Percentiles rank a stretch among this genome's conserved stretches.
These are phyloP conservation scores for Cydia amplana DNA, from an alignment of 1,140 invertebrate species.

Conservation along the genomic window DNA sequence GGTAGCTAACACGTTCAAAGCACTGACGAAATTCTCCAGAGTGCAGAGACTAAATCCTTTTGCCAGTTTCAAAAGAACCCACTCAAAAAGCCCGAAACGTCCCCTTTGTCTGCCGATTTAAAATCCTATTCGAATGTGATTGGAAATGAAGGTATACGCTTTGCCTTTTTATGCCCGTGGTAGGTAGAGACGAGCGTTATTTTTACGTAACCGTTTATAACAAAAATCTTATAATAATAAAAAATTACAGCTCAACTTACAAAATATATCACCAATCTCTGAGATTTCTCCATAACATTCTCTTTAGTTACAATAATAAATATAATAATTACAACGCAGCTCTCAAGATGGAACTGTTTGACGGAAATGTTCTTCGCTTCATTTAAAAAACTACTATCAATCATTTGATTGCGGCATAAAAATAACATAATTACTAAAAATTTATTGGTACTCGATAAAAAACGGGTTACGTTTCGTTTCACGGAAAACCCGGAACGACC, in stretches of 20 bases:
- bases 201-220: neutral
- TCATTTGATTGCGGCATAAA: no score
- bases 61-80: slow-evolving; percentile 5
- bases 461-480: neutral
- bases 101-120: slow-evolving; percentile 9
- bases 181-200: neutral
- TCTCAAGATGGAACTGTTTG: no score
- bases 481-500: neutral
- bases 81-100: slow-evolving; percentile 2
- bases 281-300: no score
- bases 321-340: no score
- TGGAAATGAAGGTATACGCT: slow-evolving; percentile 9
- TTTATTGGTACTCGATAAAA: neutral
- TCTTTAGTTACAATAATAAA: no score
- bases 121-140: slow-evolving; percentile 14
- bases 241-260: no score
- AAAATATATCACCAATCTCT: no score
- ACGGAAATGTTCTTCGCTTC: no score
- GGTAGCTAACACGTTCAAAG: neutral
- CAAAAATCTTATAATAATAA: neutral
- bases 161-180: neutral
- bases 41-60: neutral
- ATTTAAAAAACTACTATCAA: no score
- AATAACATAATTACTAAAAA: neutral
- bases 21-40: neutral